These are phyloP conservation scores for Pemphigus obesinymphae DNA, from an alignment of 1,140 invertebrate species.

Conservation along the genomic window DNA sequence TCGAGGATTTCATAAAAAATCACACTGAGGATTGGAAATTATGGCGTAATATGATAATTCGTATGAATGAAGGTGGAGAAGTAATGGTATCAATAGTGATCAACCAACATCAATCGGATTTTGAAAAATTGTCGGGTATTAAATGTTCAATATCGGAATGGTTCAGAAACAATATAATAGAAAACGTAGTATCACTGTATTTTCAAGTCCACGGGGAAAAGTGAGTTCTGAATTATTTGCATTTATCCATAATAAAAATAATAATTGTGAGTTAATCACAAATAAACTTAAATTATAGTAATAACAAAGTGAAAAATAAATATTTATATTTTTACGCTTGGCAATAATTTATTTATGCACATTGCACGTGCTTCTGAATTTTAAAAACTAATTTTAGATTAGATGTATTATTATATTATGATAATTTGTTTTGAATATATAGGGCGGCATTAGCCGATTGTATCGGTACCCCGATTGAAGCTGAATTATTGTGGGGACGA, in stretches of 20 bases:
- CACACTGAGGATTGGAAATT: constrained; percentile 56
- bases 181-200: constrained; percentile 57
- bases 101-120: constrained; percentile 48
- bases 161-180: constrained; percentile 43
- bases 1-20: constrained; percentile 45
- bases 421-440: background rate
- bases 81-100: constrained; percentile 58
- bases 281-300: background rate
- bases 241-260: background rate
- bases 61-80: constrained; percentile 54
- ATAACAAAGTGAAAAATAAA: too few relatives aligned
- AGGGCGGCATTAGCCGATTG: background rate
- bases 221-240: constrained; percentile 41
- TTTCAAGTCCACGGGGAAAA: constrained; percentile 50
- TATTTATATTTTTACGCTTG: too few relatives aligned
- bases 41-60: constrained; percentile 61
- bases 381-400: too few relatives aligned
- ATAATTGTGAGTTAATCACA: background rate
- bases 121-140: constrained; percentile 51
- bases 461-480: constrained; percentile 22
- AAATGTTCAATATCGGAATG: constrained; percentile 48
- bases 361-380: too few relatives aligned
- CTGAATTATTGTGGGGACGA: constrained; percentile 52
- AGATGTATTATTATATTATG: too few relatives aligned
- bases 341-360: too few relatives aligned